phyloP scores from a whole-genome alignment of 2,888 invertebrate species.

The Drosophila mimica region DNA sequence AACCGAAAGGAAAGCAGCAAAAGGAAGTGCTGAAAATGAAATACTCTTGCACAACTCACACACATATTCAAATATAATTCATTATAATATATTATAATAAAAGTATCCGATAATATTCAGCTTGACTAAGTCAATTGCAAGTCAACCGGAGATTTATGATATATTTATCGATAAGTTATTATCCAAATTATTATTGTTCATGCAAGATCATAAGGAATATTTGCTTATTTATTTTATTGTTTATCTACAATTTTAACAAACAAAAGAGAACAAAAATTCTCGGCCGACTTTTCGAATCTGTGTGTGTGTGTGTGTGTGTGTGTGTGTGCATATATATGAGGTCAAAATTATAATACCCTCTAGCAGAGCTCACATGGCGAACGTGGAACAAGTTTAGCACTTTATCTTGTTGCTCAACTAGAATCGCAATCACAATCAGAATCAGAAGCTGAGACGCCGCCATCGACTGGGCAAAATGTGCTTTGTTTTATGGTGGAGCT shows the following conservation, averaged over 20 bases:
- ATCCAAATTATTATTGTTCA: background rate
- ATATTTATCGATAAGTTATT: background rate
- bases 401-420: constrained; percentile 30
- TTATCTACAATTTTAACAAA: background rate
- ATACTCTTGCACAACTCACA: constrained; percentile 8
- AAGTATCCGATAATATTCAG: background rate
- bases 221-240: background rate
- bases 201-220: background rate
- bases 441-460: constrained; percentile 2
- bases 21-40: background rate
- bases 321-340: background rate
- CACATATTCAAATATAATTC: background rate
- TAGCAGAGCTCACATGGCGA: constrained; percentile 13
- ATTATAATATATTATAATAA: background rate
- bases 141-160: background rate
- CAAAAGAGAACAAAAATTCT: background rate
- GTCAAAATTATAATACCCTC: constrained; percentile 5
- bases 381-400: constrained; percentile 41
- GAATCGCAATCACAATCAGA: constrained; percentile 3
- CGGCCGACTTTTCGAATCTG: background rate
- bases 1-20: background rate
- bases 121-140: background rate
- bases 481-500: constrained; percentile 50
- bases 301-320: background rate
- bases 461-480: constrained; percentile 64